phyloP scores from a whole-genome alignment of 2,888 invertebrate genomes.

The Idaea aversata region DNA sequence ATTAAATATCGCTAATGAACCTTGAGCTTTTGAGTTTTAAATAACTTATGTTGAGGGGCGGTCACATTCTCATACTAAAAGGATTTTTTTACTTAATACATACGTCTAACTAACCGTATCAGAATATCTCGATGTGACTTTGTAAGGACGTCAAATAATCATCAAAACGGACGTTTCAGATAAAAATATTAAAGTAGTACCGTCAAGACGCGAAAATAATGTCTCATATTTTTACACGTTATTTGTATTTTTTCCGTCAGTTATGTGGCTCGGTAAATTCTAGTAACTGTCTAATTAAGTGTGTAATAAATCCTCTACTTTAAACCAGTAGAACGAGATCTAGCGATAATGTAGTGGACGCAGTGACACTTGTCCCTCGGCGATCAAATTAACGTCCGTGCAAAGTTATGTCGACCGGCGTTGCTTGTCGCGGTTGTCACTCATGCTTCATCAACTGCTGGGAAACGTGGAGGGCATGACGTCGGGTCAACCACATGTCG shows the following conservation, averaged over 20 bases:
- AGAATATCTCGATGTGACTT: constrained; percentile 58
- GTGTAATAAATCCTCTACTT: constrained; percentile 61
- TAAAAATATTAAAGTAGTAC: constrained; percentile 8
- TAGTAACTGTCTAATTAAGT: constrained; percentile 69
- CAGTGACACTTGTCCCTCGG: constrained; percentile 60
- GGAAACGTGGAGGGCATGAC: constrained; percentile 73
- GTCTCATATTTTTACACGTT: constrained; percentile 37
- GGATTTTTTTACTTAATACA: constrained; percentile 68
- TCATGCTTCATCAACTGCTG: constrained; percentile 80
- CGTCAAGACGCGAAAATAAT: constrained; percentile 41
- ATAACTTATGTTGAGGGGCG: constrained; percentile 71
- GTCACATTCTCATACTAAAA: constrained; percentile 46
- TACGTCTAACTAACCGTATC: constrained; percentile 66
- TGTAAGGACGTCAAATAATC: constrained; percentile 44
- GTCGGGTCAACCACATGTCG: constrained; percentile 76
- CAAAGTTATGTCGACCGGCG: constrained; percentile 69
- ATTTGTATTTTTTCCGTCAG: constrained; percentile 45
- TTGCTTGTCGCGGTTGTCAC: constrained; percentile 62
- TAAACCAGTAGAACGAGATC: constrained; percentile 65
- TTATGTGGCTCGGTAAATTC: constrained; percentile 55
- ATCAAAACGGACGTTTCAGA: constrained; percentile 8
- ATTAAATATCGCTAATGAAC: constrained; percentile 79
- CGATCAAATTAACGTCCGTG: constrained; percentile 73
- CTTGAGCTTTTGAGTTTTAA: constrained; percentile 76
- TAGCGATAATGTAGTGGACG: constrained; percentile 59